Base-by-base conservation (phyloP, 2,113 vertebrate species). In the Gracilinanus agilis region DNA sequence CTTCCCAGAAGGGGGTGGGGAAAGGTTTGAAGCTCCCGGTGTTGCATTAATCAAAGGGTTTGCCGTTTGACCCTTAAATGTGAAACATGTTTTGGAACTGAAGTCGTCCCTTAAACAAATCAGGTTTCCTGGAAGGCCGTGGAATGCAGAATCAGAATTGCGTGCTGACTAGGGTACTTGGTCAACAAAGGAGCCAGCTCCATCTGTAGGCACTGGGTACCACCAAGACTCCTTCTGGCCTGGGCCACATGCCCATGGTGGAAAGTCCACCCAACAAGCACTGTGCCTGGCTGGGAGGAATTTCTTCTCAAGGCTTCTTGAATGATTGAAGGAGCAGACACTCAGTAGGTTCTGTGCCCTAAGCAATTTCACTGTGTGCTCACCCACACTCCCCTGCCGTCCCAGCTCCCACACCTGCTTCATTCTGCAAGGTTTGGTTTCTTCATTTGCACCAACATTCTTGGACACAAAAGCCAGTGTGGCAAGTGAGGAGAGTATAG, bases 51-150 rank as follows among this genome's bases (percentile, higher is more conserved):
- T 95, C 93, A 75, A 56, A 94, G 58, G 44, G 92, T 54, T 97
- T 97, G 96, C 90, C 44, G 13, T 93, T 90, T 93, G 97, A 96
- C 94, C 93, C 49, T 90, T 55, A 40, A 91, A 53, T 27, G 92
- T 29, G 90, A 94, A 96, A 16, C 55, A 0, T 1, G 9, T 9
- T 94, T 96, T n/a, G 8, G 92, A 90, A 19, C 25, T 6, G 19
- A 55, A 56, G 24, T 24, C 2, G 2, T 56, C 21, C 93, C 93
- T 95, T 34, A 93, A 92, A 94, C 0, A n/a, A 92, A 9, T 44
- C 19, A 9, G 3, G 58, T 95, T 94, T 88, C 3, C 56, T 91
- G 67, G 67, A 83, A 95, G 90, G 90, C 53, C 2, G 0, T 2
- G 44, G 29, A 54, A 53, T 27, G 58, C 24, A 55, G 49, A 29